These are phyloP conservation scores for Trichacis sp. DNA, from an alignment of 2,888 invertebrate species.

Conservation along the genomic window DNA sequence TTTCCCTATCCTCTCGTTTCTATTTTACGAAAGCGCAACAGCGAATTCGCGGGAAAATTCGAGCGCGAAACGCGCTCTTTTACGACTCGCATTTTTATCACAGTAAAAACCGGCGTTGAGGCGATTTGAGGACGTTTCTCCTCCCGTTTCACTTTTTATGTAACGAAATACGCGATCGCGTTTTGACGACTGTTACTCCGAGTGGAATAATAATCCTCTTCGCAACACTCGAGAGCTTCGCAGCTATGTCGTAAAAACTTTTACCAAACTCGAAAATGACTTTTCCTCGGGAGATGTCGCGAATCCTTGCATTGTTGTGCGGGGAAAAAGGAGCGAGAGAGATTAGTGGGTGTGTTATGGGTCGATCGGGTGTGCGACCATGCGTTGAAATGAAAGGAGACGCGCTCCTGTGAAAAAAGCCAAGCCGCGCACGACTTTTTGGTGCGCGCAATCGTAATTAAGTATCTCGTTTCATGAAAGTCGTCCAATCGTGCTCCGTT, in stretches of 20 bases:
- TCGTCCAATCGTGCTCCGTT: not conserved
- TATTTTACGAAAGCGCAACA: too few relatives aligned
- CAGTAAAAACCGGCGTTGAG: not conserved
- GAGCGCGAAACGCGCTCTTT: too few relatives aligned
- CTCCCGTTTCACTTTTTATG: slow-evolving; percentile 10
- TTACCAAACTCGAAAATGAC: slow-evolving; percentile 15
- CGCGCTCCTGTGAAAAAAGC: slow-evolving; percentile 52
- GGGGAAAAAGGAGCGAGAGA: slow-evolving; percentile 43
- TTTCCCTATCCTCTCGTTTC: too few relatives aligned
- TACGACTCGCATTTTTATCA: not conserved
- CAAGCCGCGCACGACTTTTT: slow-evolving; percentile 28
- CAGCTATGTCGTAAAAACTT: slow-evolving; percentile 9
- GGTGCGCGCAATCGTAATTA: slow-evolving; percentile 14
- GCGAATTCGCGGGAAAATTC: too few relatives aligned
- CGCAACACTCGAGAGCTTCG: slow-evolving; percentile 7
- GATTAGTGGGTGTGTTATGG: slow-evolving; percentile 64
- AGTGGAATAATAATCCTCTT: too few relatives aligned
- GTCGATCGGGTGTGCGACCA: slow-evolving; percentile 63
- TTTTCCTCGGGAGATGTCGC: slow-evolving; percentile 16
- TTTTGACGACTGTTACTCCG: not conserved
- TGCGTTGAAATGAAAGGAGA: slow-evolving; percentile 68
- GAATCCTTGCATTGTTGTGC: slow-evolving; percentile 13
- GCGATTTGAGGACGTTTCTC: slow-evolving; percentile 1
- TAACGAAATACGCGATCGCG: slow-evolving; percentile 4
- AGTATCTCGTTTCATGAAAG: slow-evolving; percentile 4